A percentile compares a stretch with the other conserved stretches of the same genome.
phyloP scores from a whole-genome alignment of 2,113 vertebrate genomes.

The Oncorhynchus keta region DNA sequence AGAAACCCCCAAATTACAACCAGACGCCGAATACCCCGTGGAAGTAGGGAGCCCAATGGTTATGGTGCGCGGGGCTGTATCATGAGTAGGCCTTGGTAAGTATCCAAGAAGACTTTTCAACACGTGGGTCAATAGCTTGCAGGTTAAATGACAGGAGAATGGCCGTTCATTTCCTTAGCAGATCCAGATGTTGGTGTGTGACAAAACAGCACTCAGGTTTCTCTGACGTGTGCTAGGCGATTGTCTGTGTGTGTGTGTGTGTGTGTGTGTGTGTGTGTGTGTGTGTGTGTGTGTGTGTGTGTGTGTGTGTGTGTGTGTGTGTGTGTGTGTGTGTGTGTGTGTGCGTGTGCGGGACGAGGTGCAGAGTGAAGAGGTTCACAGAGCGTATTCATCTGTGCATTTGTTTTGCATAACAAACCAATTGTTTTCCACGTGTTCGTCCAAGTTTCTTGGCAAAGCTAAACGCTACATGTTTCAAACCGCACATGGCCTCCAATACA shows the following conservation, averaged over 20 bases:
- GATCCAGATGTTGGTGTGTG: conserved; percentile 70
- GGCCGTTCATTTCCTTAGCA: conserved; percentile 61
- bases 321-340: conserved; percentile 12
- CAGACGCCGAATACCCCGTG: conserved; percentile 34
- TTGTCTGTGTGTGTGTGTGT: neutral
- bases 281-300: neutral
- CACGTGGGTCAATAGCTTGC: conserved; percentile 66
- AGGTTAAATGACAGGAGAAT: conserved; percentile 68
- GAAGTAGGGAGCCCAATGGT: conserved; percentile 42
- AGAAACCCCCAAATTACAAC: conserved; percentile 49
- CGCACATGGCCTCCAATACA: conserved; percentile 50
- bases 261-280: neutral
- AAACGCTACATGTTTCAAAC: conserved; percentile 46
- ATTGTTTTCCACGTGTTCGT: conserved; percentile 29
- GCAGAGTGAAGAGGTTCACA: neutral
- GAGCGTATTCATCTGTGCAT: conserved; percentile 11
- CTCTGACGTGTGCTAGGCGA: conserved; percentile 38
- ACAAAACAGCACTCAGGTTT: conserved; percentile 50
- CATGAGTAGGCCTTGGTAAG: conserved; percentile 38
- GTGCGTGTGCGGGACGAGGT: conserved; percentile 13
- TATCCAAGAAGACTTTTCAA: conserved; percentile 67
- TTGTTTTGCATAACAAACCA: conserved; percentile 12
- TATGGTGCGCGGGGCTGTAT: conserved; percentile 43
- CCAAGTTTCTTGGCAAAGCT: conserved; percentile 44
- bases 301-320: neutral